These are phyloP conservation scores for Mystacornis crossleyi DNA, from an alignment of 2,113 vertebrate genomes.

Conservation along the genomic window DNA sequence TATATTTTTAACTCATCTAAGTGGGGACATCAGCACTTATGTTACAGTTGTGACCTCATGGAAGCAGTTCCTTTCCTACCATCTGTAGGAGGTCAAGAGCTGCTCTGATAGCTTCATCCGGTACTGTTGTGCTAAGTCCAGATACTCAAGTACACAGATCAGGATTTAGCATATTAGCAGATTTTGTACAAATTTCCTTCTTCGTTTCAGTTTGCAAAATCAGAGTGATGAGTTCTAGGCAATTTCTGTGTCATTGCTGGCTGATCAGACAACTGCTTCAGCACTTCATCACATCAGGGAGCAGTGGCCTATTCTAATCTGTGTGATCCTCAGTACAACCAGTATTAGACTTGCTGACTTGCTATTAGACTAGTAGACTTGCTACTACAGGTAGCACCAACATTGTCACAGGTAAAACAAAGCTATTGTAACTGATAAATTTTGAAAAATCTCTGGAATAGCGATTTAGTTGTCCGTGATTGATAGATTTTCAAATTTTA, in stretches of 20 bases:
- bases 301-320: background rate
- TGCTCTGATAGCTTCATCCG: background rate
- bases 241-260: background rate
- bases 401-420: background rate
- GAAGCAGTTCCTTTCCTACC: background rate
- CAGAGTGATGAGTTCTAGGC: background rate
- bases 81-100: background rate
- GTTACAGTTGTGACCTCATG: background rate
- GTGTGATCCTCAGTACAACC: background rate
- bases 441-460: background rate
- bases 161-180: background rate
- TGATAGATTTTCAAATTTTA: background rate
- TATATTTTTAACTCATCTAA: background rate
- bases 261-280: background rate
- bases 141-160: background rate
- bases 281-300: background rate
- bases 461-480: background rate
- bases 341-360: background rate
- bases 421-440: background rate
- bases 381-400: background rate
- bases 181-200: background rate
- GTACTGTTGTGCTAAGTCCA: background rate
- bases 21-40: too few relatives aligned
- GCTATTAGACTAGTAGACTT: too few relatives aligned
- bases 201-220: background rate